These are phyloP conservation scores for Irena cyanogastra DNA, from an alignment of 2,113 vertebrate genomes.

Conservation along the genomic window DNA sequence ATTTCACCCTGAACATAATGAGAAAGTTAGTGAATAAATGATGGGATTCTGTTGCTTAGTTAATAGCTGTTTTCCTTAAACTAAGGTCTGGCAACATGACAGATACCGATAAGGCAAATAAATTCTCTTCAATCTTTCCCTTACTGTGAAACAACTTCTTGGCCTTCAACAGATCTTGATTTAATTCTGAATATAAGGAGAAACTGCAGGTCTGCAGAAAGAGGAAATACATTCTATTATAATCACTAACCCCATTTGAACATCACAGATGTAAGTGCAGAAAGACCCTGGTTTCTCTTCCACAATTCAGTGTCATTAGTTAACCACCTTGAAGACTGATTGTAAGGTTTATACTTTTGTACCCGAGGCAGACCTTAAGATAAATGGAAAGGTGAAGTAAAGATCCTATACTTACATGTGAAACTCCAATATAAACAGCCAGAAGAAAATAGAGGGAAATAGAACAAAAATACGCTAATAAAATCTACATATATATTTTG, in stretches of 20 bases:
- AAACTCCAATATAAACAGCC: neutral
- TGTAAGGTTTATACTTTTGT: neutral
- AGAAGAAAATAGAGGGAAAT: neutral
- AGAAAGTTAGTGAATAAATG: neutral
- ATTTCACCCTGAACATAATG: neutral
- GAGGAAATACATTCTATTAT: neutral
- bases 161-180: neutral
- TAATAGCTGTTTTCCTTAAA: neutral
- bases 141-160: neutral
- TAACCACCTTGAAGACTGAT: neutral
- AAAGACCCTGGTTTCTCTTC: neutral
- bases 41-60: neutral
- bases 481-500: neutral
- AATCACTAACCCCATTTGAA: neutral
- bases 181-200: neutral
- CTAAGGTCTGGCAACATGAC: neutral
- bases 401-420: neutral
- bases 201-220: neutral
- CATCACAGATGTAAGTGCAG: neutral
- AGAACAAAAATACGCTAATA: neutral
- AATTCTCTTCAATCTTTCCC: neutral
- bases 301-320: neutral
- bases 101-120: neutral
- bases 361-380: neutral
- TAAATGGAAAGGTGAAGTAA: neutral